Conservation (phyloP, 2,113 vertebrate genomes). For the Meleagris gallopavo region DNA sequence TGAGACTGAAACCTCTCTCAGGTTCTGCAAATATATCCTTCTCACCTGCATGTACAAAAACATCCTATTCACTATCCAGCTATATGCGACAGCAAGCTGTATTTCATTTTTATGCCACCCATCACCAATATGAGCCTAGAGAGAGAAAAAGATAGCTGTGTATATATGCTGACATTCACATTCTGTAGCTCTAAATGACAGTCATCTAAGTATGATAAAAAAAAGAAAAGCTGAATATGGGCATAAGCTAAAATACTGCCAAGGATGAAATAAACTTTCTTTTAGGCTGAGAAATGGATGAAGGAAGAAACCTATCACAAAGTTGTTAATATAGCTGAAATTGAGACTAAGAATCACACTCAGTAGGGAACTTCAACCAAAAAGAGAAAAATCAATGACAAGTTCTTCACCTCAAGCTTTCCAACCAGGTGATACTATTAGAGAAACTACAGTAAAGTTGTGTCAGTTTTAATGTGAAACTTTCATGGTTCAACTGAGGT, state of each 20-base stretch:
- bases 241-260: background rate
- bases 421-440: conserved; percentile 61
- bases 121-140: background rate
- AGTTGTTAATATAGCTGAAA: conserved; percentile 51
- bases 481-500: background rate
- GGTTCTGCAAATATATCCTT: background rate
- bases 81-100: background rate
- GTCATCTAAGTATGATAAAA: background rate
- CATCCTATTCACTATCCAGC: conserved; percentile 3
- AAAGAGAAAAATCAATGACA: conserved; percentile 69
- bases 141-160: background rate
- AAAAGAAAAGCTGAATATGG: background rate
- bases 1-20: background rate
- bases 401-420: conserved; percentile 63
- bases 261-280: background rate
- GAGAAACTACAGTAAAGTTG: conserved; percentile 35
- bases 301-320: conserved; percentile 4
- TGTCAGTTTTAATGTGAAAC: background rate
- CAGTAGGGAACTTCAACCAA: conserved; percentile 35
- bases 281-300: background rate
- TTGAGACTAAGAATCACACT: conserved; percentile 36
- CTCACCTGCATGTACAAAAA: background rate
- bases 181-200: conserved; percentile 23
- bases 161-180: background rate
- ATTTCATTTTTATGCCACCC: conserved; percentile 8